These are phyloP conservation scores for Dryas iulia DNA, from an alignment of 1,140 invertebrate genomes.

Conservation along the genomic window DNA sequence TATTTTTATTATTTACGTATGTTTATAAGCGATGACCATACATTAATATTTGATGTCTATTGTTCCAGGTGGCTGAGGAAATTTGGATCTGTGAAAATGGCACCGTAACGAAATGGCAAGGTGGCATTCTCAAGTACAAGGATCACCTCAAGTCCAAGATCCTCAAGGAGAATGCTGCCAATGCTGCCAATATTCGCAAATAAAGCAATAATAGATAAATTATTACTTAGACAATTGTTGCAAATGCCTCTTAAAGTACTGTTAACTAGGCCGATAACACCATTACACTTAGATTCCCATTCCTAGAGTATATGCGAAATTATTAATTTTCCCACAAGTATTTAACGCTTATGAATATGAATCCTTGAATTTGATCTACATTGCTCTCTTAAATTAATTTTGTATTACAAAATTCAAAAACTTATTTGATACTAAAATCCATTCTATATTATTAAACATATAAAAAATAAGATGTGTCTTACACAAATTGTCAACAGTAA, in stretches of 20 bases:
- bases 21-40: too few relatives aligned
- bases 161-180: conserved; percentile 83
- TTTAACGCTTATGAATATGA: conserved; percentile 21
- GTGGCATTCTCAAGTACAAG: conserved; percentile 97
- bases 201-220: conserved; percentile 39
- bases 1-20: too few relatives aligned
- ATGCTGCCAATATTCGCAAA: conserved; percentile 71
- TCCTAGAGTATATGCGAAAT: conserved; percentile 8
- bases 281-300: neutral
- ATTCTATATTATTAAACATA: too few relatives aligned
- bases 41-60: too few relatives aligned
- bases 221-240: conserved; percentile 18
- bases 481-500: neutral
- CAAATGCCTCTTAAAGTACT: conserved; percentile 13
- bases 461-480: too few relatives aligned
- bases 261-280: neutral
- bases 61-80: conserved; percentile 95
- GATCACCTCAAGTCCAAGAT: conserved; percentile 94
- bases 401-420: neutral
- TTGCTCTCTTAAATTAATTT: neutral
- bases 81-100: conserved; percentile 99
- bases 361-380: neutral
- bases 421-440: neutral
- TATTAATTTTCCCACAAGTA: conserved; percentile 30
- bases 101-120: conserved; percentile 97